These are phyloP conservation scores for Hassar affinis DNA, from an alignment of 2,113 vertebrate species.

Conservation along the genomic window DNA sequence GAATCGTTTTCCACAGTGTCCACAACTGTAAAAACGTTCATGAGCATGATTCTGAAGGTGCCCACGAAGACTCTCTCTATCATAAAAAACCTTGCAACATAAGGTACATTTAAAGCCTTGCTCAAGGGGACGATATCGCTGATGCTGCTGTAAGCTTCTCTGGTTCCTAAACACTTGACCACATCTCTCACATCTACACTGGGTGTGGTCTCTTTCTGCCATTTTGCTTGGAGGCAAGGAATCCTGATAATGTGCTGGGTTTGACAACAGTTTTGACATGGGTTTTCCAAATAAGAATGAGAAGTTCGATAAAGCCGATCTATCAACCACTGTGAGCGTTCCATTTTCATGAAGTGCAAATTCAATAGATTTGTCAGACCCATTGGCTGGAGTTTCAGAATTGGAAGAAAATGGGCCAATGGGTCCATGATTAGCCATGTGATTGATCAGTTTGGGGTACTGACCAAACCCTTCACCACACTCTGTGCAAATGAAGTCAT, in stretches of 20 bases:
- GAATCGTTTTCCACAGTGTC: conserved; percentile 73
- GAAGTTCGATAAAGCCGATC: conserved; percentile 59
- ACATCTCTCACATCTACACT: conserved; percentile 73
- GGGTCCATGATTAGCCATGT: conserved; percentile 73
- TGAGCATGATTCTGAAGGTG: conserved; percentile 70
- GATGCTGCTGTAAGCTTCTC: conserved; percentile 71
- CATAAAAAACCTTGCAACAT: conserved; percentile 72
- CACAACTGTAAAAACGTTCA: conserved; percentile 72
- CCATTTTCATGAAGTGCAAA: conserved; percentile 79
- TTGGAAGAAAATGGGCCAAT: conserved; percentile 70
- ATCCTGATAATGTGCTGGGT: conserved; percentile 30
- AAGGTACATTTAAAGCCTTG: conserved; percentile 74
- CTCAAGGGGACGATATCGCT: conserved; percentile 72
- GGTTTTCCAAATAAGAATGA: conserved; percentile 56
- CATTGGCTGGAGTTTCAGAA: conserved; percentile 66
- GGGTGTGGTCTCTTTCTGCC: conserved; percentile 40
- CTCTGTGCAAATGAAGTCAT: conserved; percentile 76
- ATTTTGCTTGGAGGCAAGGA: conserved; percentile 35
- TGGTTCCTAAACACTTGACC: conserved; percentile 68
- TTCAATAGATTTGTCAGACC: conserved; percentile 71
- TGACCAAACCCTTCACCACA: conserved; percentile 76
- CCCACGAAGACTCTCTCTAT: conserved; percentile 63
- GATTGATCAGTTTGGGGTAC: conserved; percentile 68
- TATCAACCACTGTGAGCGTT: conserved; percentile 69
- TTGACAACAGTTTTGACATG: conserved; percentile 45